phyloP scores from a whole-genome alignment of 2,888 invertebrate species.

The Sycophila texana region DNA sequence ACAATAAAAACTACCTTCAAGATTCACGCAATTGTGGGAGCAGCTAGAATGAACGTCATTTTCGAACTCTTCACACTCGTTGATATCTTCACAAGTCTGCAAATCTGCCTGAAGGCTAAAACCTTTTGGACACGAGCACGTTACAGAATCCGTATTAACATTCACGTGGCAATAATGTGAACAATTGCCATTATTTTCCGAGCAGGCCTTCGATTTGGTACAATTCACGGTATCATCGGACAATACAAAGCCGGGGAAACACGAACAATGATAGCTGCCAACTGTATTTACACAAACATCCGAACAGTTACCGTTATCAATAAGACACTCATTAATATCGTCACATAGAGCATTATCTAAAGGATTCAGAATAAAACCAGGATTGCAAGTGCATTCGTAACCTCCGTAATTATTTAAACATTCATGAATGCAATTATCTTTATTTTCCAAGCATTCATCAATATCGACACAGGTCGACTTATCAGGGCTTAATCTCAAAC shows the following conservation, averaged over 20 bases:
- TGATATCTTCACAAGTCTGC: conserved; percentile 71
- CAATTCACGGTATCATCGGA: conserved; percentile 65
- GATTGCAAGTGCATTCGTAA: conserved; percentile 77
- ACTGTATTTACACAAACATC: conserved; percentile 75
- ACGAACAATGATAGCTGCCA: conserved; percentile 76
- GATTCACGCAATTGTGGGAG: conserved; percentile 77
- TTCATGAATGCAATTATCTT: conserved; percentile 74
- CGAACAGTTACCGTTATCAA: conserved; percentile 78
- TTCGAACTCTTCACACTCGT: conserved; percentile 71
- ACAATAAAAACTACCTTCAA: conserved; percentile 77
- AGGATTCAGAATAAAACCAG: conserved; percentile 71
- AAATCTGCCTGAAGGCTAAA: conserved; percentile 71
- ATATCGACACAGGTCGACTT: conserved; percentile 74
- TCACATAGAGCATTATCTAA: conserved; percentile 74
- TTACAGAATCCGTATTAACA: conserved; percentile 71
- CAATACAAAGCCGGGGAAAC: conserved; percentile 73
- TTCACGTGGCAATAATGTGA: conserved; percentile 77
- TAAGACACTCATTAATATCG: conserved; percentile 75
- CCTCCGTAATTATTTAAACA: conserved; percentile 77
- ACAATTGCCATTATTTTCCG: conserved; percentile 72
- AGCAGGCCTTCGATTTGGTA: conserved; percentile 67
- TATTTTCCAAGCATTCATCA: conserved; percentile 72
- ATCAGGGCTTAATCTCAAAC: conserved; percentile 73
- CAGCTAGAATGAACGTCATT: conserved; percentile 71
- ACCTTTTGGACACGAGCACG: conserved; percentile 78